A percentile compares a stretch with the other conserved stretches of the same genome.
These are phyloP conservation scores for Campoletis raptor DNA, from an alignment of 2,888 invertebrate genomes.

Conservation along the genomic window DNA sequence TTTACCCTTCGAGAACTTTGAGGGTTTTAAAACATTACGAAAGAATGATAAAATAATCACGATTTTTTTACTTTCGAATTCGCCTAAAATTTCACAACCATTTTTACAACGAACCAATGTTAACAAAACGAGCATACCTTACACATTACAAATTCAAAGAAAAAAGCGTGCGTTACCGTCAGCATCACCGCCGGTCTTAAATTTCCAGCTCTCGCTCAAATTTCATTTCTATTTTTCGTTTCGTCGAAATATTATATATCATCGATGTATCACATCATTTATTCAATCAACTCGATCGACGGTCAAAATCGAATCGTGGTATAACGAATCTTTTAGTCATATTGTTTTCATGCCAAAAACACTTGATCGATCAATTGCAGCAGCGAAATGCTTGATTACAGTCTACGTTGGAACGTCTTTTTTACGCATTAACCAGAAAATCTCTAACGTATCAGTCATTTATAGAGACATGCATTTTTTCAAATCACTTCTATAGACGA, in stretches of 20 bases:
- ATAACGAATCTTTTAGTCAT: background rate
- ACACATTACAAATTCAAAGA: constrained; percentile 67
- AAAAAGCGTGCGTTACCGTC: constrained; percentile 74
- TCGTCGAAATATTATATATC: constrained; percentile 9
- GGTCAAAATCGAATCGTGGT: background rate
- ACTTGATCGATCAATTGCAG: background rate
- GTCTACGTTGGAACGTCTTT: background rate
- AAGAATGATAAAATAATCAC: background rate
- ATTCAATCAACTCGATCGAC: background rate
- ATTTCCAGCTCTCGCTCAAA: background rate
- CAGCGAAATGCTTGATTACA: background rate
- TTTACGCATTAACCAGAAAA: background rate
- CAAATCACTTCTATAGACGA: background rate
- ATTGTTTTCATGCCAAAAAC: background rate
- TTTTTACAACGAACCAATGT: constrained; percentile 84
- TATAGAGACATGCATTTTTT: background rate
- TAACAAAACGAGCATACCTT: constrained; percentile 80
- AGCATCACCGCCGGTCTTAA: constrained; percentile 66
- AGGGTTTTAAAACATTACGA: background rate
- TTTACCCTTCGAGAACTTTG: background rate
- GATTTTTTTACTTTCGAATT: constrained; percentile 73
- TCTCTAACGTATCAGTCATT: background rate
- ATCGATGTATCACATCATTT: background rate
- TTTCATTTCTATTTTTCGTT: constrained; percentile 14
- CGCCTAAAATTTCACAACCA: constrained; percentile 83